Evolutionary conservation across 2,113 vertebrate genomes (phyloP).

Genomic region (Mormyrus iriodes): DNA sequence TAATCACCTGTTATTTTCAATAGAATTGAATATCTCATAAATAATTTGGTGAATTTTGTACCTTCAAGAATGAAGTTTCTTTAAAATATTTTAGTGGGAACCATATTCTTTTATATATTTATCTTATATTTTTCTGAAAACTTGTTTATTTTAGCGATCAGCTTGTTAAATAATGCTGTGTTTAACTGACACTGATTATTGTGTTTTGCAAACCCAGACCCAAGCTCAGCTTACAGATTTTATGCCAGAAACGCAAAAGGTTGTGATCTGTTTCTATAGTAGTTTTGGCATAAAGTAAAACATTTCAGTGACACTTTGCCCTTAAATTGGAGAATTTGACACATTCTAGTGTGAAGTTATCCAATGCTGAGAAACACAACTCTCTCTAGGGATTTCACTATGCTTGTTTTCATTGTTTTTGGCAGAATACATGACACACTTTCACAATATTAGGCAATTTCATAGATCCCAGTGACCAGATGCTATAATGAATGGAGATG

Average conservation of each 20-base stretch:
- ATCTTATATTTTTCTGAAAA: not conserved
- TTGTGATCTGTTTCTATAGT: not conserved
- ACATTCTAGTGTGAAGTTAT: not conserved
- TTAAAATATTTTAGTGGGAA: not conserved
- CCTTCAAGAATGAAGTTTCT: not conserved
- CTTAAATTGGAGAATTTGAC: not conserved
- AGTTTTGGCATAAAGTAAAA: not conserved
- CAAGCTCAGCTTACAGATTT: not conserved
- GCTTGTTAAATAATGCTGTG: not conserved
- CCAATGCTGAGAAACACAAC: not conserved
- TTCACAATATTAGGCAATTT: not conserved
- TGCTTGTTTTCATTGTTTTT: not conserved
- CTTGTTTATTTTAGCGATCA: not conserved
- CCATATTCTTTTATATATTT: not conserved
- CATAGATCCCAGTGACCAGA: not conserved
- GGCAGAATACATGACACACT: not conserved
- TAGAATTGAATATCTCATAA: not conserved
- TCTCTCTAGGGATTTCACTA: not conserved
- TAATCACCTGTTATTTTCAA: not conserved
- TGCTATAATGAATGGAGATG: not conserved
- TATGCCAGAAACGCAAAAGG: not conserved
- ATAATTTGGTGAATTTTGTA: not conserved
- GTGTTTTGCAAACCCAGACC: not conserved
- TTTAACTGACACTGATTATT: not conserved
- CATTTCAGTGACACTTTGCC: not conserved